Percentiles rank a stretch among this genome's conserved stretches.
Evolutionary conservation across 2,797 vertebrate species (phyloP).

Genomic region (Ciconia nigra): DNA sequence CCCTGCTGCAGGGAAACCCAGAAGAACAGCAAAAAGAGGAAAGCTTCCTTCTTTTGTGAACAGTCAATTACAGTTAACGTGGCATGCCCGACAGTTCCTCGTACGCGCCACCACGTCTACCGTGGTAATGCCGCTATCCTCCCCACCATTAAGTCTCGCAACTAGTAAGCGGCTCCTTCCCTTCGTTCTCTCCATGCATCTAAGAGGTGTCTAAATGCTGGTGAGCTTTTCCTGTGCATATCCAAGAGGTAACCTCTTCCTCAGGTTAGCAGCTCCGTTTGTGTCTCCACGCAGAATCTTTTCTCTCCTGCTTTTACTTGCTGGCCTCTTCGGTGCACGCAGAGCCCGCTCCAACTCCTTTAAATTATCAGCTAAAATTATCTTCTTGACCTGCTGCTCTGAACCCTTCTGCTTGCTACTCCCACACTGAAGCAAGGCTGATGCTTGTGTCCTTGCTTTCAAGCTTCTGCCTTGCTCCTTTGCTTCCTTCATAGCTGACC

Average conservation of each 20-base stretch:
- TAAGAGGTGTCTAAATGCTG: background rate
- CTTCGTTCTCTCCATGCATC: background rate
- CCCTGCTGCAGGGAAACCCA: background rate
- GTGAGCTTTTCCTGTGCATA: background rate
- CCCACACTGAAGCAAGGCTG: background rate
- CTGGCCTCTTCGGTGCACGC: background rate
- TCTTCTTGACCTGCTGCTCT: background rate
- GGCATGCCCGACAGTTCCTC: background rate
- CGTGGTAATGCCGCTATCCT: background rate
- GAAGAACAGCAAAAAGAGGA: background rate
- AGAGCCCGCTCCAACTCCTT: background rate
- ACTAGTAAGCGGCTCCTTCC: background rate
- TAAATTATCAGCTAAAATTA: background rate
- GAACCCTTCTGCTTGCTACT: background rate
- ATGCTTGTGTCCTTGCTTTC: background rate
- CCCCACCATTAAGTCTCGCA: background rate
- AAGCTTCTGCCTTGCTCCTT: background rate
- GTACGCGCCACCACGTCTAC: accelerated
- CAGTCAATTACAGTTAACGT: background rate
- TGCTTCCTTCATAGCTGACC: background rate
- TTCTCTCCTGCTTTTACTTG: background rate
- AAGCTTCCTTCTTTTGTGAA: background rate
- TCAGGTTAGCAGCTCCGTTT: background rate
- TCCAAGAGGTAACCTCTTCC: background rate
- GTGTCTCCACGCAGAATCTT: background rate